Base-by-base conservation (phyloP, 37 sponge, comb jelly and placozoan genomes). In the Beroe ovata region DNA sequence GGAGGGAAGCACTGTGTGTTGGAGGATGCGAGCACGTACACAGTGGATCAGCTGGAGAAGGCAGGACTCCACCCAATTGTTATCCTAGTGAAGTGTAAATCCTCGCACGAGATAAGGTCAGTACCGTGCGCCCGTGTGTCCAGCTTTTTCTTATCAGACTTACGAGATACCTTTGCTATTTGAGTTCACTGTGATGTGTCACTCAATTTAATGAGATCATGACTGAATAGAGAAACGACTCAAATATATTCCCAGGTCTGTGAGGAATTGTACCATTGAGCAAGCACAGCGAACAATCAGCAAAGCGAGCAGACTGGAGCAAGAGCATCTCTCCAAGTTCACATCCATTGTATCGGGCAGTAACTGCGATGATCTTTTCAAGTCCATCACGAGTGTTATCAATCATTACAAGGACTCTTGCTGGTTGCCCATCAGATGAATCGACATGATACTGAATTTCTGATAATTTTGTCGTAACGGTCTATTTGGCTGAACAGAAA, bases 31-130 rank as follows among this genome's bases (percentile, higher is more conserved):
- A 62, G 63, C 29, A 62, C 20, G 4, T 62, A 62, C 63, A 62
- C 63, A 62, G 63, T 62, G 29, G 63, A 62, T 62, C 63, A 62
- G 29, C 63, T 62, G 29, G 63, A 62, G 29, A 62, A 62, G 29
- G 63, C 63, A 6, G 63, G 63, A 28, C 63, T 62, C 23, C 63
- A 62, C 29, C 63, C 63, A 14, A 62, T 62, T 25, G 63, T 62
- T 16, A 62, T 62, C 8, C 29, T 62, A 3, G 63, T 62, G 23
- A 62, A 62, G 29, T 62, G 63, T 16, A 62, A 62, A 16, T 62
- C 63, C 21, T 4, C 63, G 3, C 63, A 62, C 63, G 63, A 62
- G 21, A 62, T 62, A 4, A 62, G 63, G 63, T 62, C 63, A 20
- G 63, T 62, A n/a, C n/a, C n/a, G n/a, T n/a, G n/a, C n/a, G n/a